Percentiles rank a stretch among this genome's conserved stretches.
These are phyloP conservation scores for Catostylus mosaicus DNA, from an alignment of 30 jellyfish, hydroid and myxozoan species.

Conservation along the genomic window DNA sequence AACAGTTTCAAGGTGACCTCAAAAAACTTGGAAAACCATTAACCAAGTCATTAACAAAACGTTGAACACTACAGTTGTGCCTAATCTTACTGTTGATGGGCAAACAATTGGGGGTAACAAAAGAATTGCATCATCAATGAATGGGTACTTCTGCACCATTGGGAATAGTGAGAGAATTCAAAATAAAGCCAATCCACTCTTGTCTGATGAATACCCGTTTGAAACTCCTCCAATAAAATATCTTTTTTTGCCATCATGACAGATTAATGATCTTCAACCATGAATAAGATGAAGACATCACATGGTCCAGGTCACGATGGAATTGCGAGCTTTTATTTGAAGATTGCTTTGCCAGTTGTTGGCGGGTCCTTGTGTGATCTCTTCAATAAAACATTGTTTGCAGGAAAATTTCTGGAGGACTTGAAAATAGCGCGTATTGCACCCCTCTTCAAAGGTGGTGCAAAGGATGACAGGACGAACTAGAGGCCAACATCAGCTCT, in stretches of 20 bases:
- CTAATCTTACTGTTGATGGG: constrained; percentile 21
- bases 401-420: background rate
- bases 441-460: no score
- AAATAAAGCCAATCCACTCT: constrained; percentile 21
- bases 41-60: constrained; percentile 5
- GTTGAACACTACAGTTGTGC: constrained; percentile 15
- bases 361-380: background rate
- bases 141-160: background rate
- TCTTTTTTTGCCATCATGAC: background rate
- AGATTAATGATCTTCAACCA: background rate
- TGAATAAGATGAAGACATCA: background rate
- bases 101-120: constrained; percentile 16
- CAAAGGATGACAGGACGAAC: background rate
- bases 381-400: background rate
- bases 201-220: constrained; percentile 9
- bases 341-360: background rate
- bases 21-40: constrained; percentile 9
- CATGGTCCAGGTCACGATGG: background rate
- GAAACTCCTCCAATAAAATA: constrained; percentile 8
- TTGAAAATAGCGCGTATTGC: background rate
- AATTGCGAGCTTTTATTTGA: background rate
- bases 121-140: constrained; percentile 21
- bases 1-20: constrained; percentile 7
- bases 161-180: no score
- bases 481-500: no score